Evolutionary conservation across 2,888 invertebrate genomes (phyloP).

Genomic region (Acanthosepion pharaonis): DNA sequence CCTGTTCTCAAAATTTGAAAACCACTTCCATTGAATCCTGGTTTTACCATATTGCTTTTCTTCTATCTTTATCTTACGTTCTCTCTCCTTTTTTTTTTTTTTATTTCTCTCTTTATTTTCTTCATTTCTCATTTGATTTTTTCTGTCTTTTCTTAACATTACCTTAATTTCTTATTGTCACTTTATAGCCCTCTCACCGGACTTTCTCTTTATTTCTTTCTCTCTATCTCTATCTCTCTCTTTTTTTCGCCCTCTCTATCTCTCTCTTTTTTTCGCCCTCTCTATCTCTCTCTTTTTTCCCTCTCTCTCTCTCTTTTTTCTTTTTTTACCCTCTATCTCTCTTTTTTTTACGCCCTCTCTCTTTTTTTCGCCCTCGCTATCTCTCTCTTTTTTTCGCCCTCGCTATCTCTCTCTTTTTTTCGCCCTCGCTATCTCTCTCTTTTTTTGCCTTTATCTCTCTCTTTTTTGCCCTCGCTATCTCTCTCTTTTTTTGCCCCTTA

Average conservation of each 20-base stretch:
- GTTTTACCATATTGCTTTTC: neutral
- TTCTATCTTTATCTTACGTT: neutral
- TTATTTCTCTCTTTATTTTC: too few relatives aligned
- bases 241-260: neutral
- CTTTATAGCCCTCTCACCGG: neutral
- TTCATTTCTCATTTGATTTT: too few relatives aligned
- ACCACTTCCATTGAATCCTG: neutral
- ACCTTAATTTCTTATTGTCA: neutral
- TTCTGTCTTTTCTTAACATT: neutral
- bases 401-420: too few relatives aligned
- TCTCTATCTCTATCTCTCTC: neutral
- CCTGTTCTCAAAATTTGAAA: neutral
- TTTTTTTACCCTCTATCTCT: too few relatives aligned
- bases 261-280: neutral
- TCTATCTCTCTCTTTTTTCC: neutral
- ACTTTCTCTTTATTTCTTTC: neutral
- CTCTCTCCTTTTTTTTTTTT: neutral
- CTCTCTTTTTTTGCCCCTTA: too few relatives aligned
- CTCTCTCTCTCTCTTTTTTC: neutral
- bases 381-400: too few relatives aligned
- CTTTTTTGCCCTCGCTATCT: accelerated
- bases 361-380: too few relatives aligned
- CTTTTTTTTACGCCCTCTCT: too few relatives aligned
- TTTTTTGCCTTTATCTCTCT: too few relatives aligned
- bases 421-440: too few relatives aligned